Percentiles rank a stretch among this genome's conserved stretches.
These are phyloP conservation scores for Columbina picui DNA, from an alignment of 2,113 vertebrate genomes.

Conservation along the genomic window DNA sequence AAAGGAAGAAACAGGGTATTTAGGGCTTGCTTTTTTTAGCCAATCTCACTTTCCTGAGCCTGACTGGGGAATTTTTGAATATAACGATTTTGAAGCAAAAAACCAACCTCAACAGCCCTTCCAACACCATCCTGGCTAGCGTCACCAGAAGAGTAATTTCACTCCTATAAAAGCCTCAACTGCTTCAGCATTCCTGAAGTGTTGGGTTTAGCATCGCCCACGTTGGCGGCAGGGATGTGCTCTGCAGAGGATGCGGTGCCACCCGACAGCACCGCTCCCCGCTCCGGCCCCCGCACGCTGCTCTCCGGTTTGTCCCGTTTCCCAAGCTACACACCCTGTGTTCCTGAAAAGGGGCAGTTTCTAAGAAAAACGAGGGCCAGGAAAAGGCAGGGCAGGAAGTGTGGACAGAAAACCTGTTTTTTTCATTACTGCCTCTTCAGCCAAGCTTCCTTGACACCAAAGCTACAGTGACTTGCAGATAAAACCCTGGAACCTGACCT, in stretches of 20 bases:
- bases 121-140: not conserved
- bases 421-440: not conserved
- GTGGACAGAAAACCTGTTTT: not conserved
- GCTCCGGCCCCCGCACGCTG: not conserved
- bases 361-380: not conserved
- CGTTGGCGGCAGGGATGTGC: not conserved
- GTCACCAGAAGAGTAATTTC: not conserved
- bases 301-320: not conserved
- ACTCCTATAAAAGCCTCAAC: not conserved
- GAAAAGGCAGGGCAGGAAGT: not conserved
- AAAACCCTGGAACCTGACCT: not conserved
- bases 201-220: not conserved
- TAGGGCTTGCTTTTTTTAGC: not conserved
- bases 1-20: not conserved
- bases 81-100: not conserved
- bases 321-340: not conserved
- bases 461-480: not conserved
- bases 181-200: not conserved
- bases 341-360: not conserved
- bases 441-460: not conserved
- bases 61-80: not conserved
- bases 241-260: not conserved
- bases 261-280: fast-evolving
- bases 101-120: not conserved
- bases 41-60: not conserved